Evolutionary conservation across 2,888 invertebrate genomes (phyloP).

Genomic region (Meandrusa payeni): DNA sequence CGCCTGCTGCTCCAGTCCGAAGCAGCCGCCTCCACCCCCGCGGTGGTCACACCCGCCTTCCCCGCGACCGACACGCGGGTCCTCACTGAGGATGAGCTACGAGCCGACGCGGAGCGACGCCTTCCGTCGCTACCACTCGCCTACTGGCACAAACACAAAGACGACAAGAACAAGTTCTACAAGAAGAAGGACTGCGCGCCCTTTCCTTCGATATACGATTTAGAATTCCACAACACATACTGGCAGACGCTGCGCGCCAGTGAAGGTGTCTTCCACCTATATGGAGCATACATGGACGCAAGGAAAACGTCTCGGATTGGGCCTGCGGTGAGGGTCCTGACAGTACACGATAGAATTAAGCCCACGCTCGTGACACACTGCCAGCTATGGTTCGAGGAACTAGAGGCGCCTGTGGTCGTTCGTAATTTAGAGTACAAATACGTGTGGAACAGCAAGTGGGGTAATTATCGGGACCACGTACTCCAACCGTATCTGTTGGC

Average conservation of each 20-base stretch:
- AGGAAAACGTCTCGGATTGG: constrained; percentile 89
- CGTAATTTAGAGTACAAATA: constrained; percentile 95
- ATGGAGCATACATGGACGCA: constrained; percentile 93
- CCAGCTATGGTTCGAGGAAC: constrained; percentile 94
- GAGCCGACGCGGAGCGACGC: constrained; percentile 88
- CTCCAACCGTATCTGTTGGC: constrained; percentile 95
- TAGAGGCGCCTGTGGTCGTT: constrained; percentile 89
- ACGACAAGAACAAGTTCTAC: constrained; percentile 85
- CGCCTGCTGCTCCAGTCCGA: constrained; percentile 37
- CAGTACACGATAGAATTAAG: constrained; percentile 94
- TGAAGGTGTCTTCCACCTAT: constrained; percentile 94
- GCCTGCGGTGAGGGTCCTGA: constrained; percentile 90
- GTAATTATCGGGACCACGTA: constrained; percentile 94
- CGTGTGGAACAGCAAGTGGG: constrained; percentile 97
- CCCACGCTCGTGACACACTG: constrained; percentile 91
- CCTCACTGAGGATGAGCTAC: constrained; percentile 86
- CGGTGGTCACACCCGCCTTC: constrained; percentile 35
- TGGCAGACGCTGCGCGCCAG: constrained; percentile 93
- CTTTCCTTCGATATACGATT: constrained; percentile 93
- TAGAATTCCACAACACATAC: constrained; percentile 96
- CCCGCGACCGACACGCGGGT: constrained; percentile 52
- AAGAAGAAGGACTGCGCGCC: constrained; percentile 89
- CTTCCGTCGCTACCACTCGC: constrained; percentile 92
- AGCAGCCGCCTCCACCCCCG: constrained; percentile 36
- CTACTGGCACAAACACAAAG: constrained; percentile 92